Evolutionary conservation across 2,113 vertebrate genomes (phyloP).

Genomic region (Orthonyx spaldingii): DNA sequence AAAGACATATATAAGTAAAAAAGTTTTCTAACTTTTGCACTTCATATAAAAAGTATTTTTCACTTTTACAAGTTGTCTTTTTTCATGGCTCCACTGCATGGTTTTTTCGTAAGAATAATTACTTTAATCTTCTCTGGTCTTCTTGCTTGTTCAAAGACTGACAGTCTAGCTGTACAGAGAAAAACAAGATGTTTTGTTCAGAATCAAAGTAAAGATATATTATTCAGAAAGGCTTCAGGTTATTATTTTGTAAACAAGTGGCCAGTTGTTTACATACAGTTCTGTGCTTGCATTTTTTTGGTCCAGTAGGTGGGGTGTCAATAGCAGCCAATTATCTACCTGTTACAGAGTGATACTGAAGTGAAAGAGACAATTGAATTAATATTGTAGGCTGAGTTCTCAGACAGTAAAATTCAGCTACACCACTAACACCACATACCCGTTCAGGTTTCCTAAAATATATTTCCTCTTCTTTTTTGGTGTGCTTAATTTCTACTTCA

Average conservation of each 20-base stretch:
- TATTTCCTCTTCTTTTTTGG: neutral
- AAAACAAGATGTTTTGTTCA: neutral
- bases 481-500: neutral
- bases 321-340: neutral
- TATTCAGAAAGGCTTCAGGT: neutral
- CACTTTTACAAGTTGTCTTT: neutral
- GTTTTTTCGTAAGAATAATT: neutral
- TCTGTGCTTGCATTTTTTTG: neutral
- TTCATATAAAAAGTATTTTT: neutral
- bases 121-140: neutral
- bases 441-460: neutral
- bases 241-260: constrained; percentile 25
- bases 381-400: neutral
- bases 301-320: neutral
- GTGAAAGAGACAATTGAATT: neutral
- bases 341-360: neutral
- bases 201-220: neutral
- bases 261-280: neutral
- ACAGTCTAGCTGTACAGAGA: neutral
- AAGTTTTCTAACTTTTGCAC: neutral
- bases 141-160: neutral
- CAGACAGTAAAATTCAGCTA: neutral
- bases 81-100: neutral
- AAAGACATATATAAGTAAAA: neutral
- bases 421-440: neutral